phyloP scores from a whole-genome alignment of 2,797 vertebrate species.

The Fistularia tabacaria region DNA sequence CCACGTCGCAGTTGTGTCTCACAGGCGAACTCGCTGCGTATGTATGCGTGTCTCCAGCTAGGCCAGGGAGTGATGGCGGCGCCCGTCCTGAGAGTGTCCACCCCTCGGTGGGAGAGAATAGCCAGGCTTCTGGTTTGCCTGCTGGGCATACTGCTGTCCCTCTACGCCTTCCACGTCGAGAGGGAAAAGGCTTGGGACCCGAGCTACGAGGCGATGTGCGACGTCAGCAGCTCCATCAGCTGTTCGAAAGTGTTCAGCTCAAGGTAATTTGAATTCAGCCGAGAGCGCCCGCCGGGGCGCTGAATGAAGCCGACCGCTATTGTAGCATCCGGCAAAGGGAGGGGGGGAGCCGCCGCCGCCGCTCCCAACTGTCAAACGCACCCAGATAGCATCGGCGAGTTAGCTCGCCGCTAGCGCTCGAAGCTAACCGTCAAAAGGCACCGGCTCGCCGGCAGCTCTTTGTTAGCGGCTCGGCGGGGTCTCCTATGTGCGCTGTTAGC shows the following conservation, averaged over 20 bases:
- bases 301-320: conserved; percentile 55
- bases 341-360: conserved; percentile 18
- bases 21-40: conserved; percentile 65
- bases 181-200: conserved; percentile 85
- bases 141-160: conserved; percentile 85
- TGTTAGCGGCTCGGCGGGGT: too few relatives aligned
- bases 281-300: conserved; percentile 60
- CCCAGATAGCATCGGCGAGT: conserved; percentile 8
- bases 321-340: conserved; percentile 56
- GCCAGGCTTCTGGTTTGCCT: conserved; percentile 89
- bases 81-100: conserved; percentile 98
- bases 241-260: conserved; percentile 96
- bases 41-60: conserved; percentile 78
- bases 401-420: neutral
- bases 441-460: too few relatives aligned
- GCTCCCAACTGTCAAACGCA: conserved; percentile 40
- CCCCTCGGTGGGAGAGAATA: conserved; percentile 96
- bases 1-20: conserved; percentile 61
- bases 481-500: too few relatives aligned
- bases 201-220: conserved; percentile 85
- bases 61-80: conserved; percentile 92
- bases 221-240: conserved; percentile 90
- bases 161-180: conserved; percentile 95
- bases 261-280: conserved; percentile 83
- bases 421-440: neutral